Percentiles rank a stretch among this genome's conserved stretches.
phyloP scores from a whole-genome alignment of 2,113 vertebrate genomes.

The Ploceus nigricollis region DNA sequence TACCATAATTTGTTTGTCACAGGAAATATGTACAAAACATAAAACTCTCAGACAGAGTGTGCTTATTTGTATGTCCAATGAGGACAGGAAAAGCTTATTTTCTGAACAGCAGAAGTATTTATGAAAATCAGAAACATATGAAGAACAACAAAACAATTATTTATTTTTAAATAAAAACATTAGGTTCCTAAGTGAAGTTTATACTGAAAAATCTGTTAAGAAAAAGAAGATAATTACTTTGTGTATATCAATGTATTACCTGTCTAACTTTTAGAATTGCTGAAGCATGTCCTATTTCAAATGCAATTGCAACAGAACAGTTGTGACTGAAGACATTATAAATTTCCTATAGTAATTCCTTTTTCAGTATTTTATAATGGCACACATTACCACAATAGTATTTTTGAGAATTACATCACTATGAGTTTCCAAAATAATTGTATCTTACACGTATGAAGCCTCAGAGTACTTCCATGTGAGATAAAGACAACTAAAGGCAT shows the following conservation, averaged over 20 bases:
- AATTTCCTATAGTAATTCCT: not conserved
- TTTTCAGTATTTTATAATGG: not conserved
- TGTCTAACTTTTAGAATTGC: not conserved
- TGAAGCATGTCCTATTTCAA: not conserved
- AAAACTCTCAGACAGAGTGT: not conserved
- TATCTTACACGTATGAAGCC: not conserved
- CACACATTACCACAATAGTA: not conserved
- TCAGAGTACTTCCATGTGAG: not conserved
- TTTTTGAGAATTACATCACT: not conserved
- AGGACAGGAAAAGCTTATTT: not conserved
- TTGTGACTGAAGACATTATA: not conserved
- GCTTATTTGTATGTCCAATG: not conserved
- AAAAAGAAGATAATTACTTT: not conserved
- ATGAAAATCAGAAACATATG: not conserved
- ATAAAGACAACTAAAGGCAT: not conserved
- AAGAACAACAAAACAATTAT: not conserved
- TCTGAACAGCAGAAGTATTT: not conserved
- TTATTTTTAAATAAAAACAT: not conserved
- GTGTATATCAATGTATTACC: not conserved
- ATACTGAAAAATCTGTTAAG: not conserved
- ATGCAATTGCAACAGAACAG: not conserved
- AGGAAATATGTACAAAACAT: not conserved
- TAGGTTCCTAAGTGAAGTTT: not conserved
- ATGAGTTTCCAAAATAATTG: not conserved
- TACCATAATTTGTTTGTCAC: not conserved